Evolutionary conservation across 1,140 invertebrate species (phyloP), one percentile per base, ranked within the genome.

Genomic region (Eurosta solidaginis): DNA sequence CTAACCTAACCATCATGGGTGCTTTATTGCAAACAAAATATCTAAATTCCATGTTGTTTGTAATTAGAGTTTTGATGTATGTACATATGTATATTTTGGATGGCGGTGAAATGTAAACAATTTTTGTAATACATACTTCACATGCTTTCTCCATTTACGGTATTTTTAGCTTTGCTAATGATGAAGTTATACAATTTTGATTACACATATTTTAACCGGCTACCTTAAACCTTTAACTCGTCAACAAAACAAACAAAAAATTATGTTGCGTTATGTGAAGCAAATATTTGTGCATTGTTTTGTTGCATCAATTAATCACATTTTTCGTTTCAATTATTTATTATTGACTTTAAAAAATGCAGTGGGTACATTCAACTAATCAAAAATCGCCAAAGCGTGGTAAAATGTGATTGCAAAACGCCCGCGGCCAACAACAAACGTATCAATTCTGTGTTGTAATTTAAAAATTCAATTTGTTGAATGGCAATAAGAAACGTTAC

Each of bases 331-430:
- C 12, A 1, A 47, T 47, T 17, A 47, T 47, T 47, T 47, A 14
- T 4, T 47, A 17, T 47, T 47, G 12, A 9, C 2, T 14, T 20
- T 20, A 14, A 63, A 68, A 68, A 40, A 36, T 68, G 59, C 59
- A 10, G 27, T 22, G 33, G 33, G 33, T 68, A n/a, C 59, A 22
- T 5, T 27, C 59, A 36, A 36, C 59, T 68, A 68, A 33, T 12
- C 25, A 68, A 40, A 36, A 68, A 68, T 42, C 59, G 40, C 59
- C 40, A 33, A 68, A 68, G 59, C 59, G n/a, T 68, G 59, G 4
- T 40, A 36, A 20, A 22, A 68, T 20, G 12, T 36, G 40, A 42
- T 20, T 29, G 20, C n/a, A 68, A 68, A 22, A 36, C 1, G 14
- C 6, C n/a, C 59, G 33, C 29, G 27, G 25, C 27, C 33, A 40